phyloP scores from a whole-genome alignment of 1,140 invertebrate genomes.

The Micrasema longulum region DNA sequence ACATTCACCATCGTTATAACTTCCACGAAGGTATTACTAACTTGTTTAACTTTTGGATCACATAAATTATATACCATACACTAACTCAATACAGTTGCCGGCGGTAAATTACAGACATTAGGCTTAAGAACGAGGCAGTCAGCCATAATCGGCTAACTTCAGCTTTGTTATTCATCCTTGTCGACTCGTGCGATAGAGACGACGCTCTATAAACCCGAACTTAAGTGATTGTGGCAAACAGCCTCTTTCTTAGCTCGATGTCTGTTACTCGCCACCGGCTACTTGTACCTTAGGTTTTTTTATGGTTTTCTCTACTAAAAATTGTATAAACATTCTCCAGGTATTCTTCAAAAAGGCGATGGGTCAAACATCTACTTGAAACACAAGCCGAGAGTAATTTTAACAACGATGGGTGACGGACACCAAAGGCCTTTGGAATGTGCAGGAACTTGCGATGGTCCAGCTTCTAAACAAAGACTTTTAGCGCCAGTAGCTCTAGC shows the following conservation, averaged over 20 bases:
- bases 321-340: slow-evolving; percentile 66
- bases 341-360: slow-evolving; percentile 96
- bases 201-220: no score
- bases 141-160: no score
- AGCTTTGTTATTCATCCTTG: no score
- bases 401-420: slow-evolving; percentile 94
- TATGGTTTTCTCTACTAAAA: no score
- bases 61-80: slow-evolving; percentile 6
- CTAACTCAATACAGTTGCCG: no score
- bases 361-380: slow-evolving; percentile 96
- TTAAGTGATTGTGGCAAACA: no score
- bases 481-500: slow-evolving; percentile 92
- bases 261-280: no score
- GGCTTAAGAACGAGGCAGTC: no score
- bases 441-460: slow-evolving; percentile 78
- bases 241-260: no score
- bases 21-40: slow-evolving; percentile 89
- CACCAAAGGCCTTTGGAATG: slow-evolving; percentile 88
- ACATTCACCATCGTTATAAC: slow-evolving; percentile 97
- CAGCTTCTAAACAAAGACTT: slow-evolving; percentile 84
- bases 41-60: slow-evolving; percentile 2
- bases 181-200: no score
- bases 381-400: slow-evolving; percentile 90
- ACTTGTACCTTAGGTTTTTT: no score
- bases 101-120: no score